Evolutionary conservation across 2,888 invertebrate genomes (phyloP).

Genomic region (Germaria angustata): DNA sequence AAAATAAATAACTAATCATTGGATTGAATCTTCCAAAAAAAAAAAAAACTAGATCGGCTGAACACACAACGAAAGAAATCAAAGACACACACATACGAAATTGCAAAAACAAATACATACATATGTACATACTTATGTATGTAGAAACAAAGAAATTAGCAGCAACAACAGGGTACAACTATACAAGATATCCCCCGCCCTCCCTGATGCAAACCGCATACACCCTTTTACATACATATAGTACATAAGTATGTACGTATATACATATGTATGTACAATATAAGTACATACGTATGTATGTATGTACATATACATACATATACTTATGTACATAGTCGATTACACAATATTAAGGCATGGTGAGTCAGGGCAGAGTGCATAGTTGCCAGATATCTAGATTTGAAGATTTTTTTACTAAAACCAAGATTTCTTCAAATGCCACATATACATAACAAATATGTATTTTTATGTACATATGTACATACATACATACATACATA

Average conservation of each 20-base stretch:
- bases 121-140: no score
- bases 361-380: no score
- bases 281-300: constrained; percentile 2
- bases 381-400: no score
- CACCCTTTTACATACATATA: not conserved
- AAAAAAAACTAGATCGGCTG: constrained; percentile 10
- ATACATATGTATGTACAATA: not conserved
- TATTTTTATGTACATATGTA: no score
- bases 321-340: no score
- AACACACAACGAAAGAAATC: constrained; percentile 9
- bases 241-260: not conserved
- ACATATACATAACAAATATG: no score
- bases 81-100: not conserved
- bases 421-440: no score
- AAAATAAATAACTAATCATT: not conserved
- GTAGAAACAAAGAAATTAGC: constrained; percentile 14
- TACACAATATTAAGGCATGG: no score
- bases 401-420: no score
- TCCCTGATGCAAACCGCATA: not conserved
- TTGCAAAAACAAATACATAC: constrained; percentile 26
- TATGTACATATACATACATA: not conserved
- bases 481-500: not conserved
- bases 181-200: no score
- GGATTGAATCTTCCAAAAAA: not conserved
- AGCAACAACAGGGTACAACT: constrained; percentile 11